Evolutionary conservation across 1,140 invertebrate species (phyloP), one percentile per base, ranked within the genome.

Genomic region (Drosophila kikkawai): DNA sequence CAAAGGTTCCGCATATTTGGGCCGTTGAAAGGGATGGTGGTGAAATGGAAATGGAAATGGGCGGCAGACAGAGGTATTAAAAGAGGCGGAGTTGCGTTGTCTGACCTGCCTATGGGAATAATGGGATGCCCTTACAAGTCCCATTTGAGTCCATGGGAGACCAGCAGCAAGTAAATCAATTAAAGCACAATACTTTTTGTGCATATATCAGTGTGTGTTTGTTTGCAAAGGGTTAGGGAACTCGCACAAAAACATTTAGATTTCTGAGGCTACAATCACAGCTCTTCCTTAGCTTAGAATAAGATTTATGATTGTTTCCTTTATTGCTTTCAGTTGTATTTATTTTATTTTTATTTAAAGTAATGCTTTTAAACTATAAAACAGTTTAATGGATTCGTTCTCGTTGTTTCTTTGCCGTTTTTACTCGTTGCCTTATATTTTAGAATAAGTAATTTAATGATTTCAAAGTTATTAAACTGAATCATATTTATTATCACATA

Each of bases 1-100:
- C 26, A 55, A 70, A 53, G 19, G 47, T 55, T 69, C 29, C 37
- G 39, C 67, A 69, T 68, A 68, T 51, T 68, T 68, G 63, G 34
- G 45, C 66, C 44, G 45, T 36, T 42, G 48, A 69, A 68, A 56
- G 37, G 48, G 17, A 59, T 34, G 15, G 9, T 11, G 17, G 11
- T 36, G 34, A 73, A 68, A 53, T 37, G 47, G 39, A 74, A 53
- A 53, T 53, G 45, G 45, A 29, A 29, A 59, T 51, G 66, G 29
- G 19, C 34, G 36, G n/a, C 7, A 4, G 15, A 26, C 8, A 17
- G 61, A 15, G 53, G 53, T 26, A 39, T 39, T 56, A 56, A 56
- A 56, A 41, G 19, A 15, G 19, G 53, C 53, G 53, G 19, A 36
- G 11, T 17, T 12, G n/a, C n/a, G 29, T 3, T 17, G 12, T 3